Evolutionary conservation across 2,888 invertebrate species (phyloP).

Genomic region (Cantharis lateralis): DNA sequence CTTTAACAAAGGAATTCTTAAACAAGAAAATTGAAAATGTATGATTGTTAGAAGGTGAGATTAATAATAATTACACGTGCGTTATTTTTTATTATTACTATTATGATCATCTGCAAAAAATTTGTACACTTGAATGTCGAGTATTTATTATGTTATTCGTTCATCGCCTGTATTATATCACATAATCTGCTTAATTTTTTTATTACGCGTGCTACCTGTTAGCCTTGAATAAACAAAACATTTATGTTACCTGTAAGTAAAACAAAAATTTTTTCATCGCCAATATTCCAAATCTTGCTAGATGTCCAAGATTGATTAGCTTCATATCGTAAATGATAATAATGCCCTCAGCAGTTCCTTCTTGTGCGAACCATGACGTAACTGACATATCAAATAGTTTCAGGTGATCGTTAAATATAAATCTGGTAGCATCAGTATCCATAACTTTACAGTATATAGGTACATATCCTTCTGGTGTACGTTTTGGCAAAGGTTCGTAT

Average conservation of each 20-base stretch:
- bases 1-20: too few relatives aligned
- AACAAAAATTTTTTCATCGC: conserved; percentile 68
- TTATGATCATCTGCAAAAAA: too few relatives aligned
- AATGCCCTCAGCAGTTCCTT: conserved; percentile 62
- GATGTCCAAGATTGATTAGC: conserved; percentile 63
- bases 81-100: too few relatives aligned
- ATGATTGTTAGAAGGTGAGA: too few relatives aligned
- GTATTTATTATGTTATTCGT: background rate
- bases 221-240: background rate
- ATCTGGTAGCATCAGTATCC: conserved; percentile 65
- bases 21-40: too few relatives aligned
- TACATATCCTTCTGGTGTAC: conserved; percentile 42
- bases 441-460: conserved; percentile 47
- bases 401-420: conserved; percentile 59
- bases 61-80: too few relatives aligned
- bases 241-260: conserved; percentile 63
- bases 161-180: too few relatives aligned
- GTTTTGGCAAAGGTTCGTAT: conserved; percentile 29
- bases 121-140: background rate
- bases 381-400: conserved; percentile 63
- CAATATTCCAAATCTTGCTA: conserved; percentile 64
- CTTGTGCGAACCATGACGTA: conserved; percentile 61
- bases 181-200: too few relatives aligned
- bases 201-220: background rate
- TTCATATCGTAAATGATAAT: conserved; percentile 67